Base-by-base conservation (phyloP, 2,113 vertebrate genomes). In the Sigmodon hispidus region DNA sequence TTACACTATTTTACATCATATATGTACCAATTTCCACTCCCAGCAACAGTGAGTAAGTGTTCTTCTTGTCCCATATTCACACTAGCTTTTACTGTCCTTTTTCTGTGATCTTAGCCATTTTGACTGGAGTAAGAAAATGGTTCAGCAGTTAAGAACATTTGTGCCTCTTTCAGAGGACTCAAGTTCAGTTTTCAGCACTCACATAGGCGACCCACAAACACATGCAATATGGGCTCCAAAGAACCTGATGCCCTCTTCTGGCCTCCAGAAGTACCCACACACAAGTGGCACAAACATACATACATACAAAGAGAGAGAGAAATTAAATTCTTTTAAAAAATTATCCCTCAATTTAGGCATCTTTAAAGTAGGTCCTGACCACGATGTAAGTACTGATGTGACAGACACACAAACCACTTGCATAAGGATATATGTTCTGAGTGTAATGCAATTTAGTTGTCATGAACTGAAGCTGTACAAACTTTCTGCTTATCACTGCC, bases 331-430 rank as follows among this genome's bases (percentile, higher is more conserved):
- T n/a, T n/a, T n/a, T n/a, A n/a, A 17, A 85, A 36, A 50, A 29
- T 89, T 61, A 8, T n/a, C 22, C 84, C 21, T 90, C 61, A 43
- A 34, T 92, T 92, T 94, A 29, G 67, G 40, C 13, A 92, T 5
- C 7, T 61, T 52, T 69, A 88, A 96, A 93, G 34, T 31, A 73
- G 77, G 85, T 9, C 83, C n/a, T 88, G 85, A 94, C 76, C 79
- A 96, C 2, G 5, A 77, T 83, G 85, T 31, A 86, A 88, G 48
- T 22, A 43, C 3, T 48, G 63, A 3, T 52, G 45, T 36, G 1
- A 26, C 12, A 57, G 48, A 13, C 69, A 61, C 19, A 87, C 57
- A 93, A 94, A 83, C 70, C 50, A 87, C 45, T 40, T 67, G 17
- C 19, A 65, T 48, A 19, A 31, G 36, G 24, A 5, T 43, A 8